phyloP scores from a whole-genome alignment of 2,113 vertebrate genomes.

The Panthera tigris region DNA sequence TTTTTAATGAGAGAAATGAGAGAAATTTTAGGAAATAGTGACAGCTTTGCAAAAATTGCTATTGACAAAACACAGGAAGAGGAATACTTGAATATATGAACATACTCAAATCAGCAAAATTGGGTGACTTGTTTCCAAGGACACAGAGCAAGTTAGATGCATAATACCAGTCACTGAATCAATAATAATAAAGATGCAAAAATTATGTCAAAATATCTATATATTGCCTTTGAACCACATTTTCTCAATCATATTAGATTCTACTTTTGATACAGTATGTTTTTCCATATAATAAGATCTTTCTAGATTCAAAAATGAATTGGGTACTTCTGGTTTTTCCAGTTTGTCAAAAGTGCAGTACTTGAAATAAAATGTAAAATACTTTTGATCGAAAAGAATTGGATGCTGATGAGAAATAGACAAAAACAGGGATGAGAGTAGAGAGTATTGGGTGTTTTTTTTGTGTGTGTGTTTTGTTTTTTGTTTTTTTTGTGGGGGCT shows the following conservation, averaged over 20 bases:
- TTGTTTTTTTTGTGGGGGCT: background rate
- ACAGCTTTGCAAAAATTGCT: constrained; percentile 4
- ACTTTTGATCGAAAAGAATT: background rate
- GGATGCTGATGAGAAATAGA: background rate
- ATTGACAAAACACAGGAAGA: background rate
- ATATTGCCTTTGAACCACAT: background rate
- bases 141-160: background rate
- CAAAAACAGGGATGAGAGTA: background rate
- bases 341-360: background rate
- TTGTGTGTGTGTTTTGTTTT: background rate
- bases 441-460: background rate
- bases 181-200: background rate
- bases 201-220: background rate
- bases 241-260: background rate
- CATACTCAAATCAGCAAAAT: background rate
- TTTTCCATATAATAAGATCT: background rate
- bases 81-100: background rate
- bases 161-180: background rate
- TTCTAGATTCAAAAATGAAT: background rate
- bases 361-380: background rate
- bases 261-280: background rate
- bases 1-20: constrained; percentile 26
- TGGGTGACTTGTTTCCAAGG: background rate
- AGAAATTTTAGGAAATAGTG: background rate
- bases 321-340: background rate